A percentile compares a stretch with the other conserved stretches of the same genome.
These are phyloP conservation scores for Temnopleurus reevesii DNA, from an alignment of 53 echinoderm and acorn worm genomes.

Conservation along the genomic window DNA sequence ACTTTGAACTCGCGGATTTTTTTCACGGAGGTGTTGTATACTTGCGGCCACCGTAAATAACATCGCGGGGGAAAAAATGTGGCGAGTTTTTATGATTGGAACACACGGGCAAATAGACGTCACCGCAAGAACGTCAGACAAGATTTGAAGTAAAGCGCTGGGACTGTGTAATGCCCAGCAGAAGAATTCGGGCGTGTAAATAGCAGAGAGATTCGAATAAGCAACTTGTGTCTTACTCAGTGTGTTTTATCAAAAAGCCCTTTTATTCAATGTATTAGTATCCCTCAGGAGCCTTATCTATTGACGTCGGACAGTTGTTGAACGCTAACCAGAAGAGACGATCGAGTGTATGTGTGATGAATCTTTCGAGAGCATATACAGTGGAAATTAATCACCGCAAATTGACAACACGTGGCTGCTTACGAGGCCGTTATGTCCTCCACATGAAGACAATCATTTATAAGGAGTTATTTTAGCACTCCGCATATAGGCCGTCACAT, in stretches of 20 bases:
- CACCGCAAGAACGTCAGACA: conserved; percentile 17
- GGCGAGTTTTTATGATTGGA: conserved; percentile 36
- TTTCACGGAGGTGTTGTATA: background rate
- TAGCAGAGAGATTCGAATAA: conserved; percentile 23
- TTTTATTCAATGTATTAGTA: conserved; percentile 31
- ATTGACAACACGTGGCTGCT: conserved; percentile 9
- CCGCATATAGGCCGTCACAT: no score
- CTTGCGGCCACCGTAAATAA: conserved; percentile 27
- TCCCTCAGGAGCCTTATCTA: background rate
- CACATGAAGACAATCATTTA: no score
- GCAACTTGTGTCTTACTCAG: conserved; percentile 49
- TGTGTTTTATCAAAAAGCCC: conserved; percentile 46
- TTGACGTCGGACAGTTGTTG: conserved; percentile 17
- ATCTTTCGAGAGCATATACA: background rate
- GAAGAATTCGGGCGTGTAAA: conserved; percentile 45
- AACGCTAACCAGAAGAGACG: background rate
- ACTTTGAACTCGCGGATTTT: background rate
- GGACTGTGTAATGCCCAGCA: conserved; percentile 12
- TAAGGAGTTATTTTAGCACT: no score
- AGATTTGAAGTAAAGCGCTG: conserved; percentile 28
- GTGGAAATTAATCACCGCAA: background rate
- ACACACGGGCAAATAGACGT: conserved; percentile 31
- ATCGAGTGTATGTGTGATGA: background rate
- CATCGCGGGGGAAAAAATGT: background rate
- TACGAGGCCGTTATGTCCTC: background rate